Conservation (phyloP, 2,797 vertebrate species). For the Melanotaenia boesemani region DNA sequence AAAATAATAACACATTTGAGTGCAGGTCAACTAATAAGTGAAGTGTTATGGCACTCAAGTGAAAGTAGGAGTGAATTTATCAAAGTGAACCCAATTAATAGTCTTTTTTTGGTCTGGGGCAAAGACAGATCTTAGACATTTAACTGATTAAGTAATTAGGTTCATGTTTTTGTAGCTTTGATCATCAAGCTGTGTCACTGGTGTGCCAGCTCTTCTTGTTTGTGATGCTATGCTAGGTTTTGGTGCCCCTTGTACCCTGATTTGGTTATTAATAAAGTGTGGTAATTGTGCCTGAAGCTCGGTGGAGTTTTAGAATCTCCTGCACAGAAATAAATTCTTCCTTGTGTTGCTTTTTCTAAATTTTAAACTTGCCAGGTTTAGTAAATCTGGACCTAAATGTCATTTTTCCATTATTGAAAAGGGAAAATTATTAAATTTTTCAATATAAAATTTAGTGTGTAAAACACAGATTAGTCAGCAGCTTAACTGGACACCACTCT, state of each 20-base stretch:
- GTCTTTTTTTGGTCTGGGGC: too few relatives aligned
- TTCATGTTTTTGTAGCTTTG: too few relatives aligned
- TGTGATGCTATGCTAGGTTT: background rate
- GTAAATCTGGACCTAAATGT: background rate
- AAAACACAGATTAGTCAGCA: too few relatives aligned
- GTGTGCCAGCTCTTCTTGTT: background rate
- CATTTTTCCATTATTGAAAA: background rate
- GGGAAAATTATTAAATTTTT: background rate
- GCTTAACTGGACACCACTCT: too few relatives aligned
- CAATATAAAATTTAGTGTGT: too few relatives aligned
- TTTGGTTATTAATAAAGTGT: background rate
- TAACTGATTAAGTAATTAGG: too few relatives aligned
- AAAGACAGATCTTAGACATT: too few relatives aligned
- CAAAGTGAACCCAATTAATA: background rate
- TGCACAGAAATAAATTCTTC: background rate
- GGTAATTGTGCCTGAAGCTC: background rate
- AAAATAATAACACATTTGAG: too few relatives aligned
- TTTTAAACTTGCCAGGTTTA: background rate
- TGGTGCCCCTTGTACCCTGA: too few relatives aligned
- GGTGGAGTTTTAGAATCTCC: background rate
- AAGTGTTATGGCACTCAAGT: too few relatives aligned
- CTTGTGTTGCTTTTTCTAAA: background rate
- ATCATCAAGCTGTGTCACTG: too few relatives aligned
- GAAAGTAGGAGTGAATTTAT: background rate
- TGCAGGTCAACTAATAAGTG: too few relatives aligned